A percentile compares a stretch with the other conserved stretches of the same genome.
These are phyloP conservation scores for Diadegma fenestrale DNA, from an alignment of 2,888 invertebrate species.

Conservation along the genomic window DNA sequence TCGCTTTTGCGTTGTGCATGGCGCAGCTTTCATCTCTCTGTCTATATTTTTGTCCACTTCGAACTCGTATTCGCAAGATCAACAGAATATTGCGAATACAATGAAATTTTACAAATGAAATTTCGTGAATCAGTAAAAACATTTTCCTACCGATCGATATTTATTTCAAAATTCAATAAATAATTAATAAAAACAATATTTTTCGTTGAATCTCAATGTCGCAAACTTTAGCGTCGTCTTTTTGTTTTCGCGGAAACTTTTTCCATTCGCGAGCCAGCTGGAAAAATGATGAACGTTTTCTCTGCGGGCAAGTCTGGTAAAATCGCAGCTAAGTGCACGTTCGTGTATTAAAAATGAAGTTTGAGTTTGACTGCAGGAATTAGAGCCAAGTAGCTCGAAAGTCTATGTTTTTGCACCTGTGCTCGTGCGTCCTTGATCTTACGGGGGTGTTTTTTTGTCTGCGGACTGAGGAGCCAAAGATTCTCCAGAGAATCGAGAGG, in stretches of 20 bases:
- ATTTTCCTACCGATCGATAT: no score
- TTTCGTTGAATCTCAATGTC: no score
- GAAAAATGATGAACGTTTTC: background rate
- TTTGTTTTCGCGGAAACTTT: background rate
- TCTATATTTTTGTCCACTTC: background rate
- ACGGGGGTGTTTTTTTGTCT: background rate
- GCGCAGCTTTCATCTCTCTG: slow-evolving; percentile 42
- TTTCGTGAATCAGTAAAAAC: no score
- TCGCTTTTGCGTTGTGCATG: slow-evolving; percentile 55
- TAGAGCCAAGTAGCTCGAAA: background rate
- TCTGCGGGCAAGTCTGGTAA: background rate
- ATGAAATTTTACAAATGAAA: no score
- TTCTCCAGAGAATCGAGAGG: background rate
- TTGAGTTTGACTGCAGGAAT: background rate
- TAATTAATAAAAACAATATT: no score
- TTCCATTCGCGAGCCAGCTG: background rate
- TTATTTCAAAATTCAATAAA: no score
- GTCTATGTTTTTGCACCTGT: background rate
- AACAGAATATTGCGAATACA: no score
- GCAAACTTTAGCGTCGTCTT: no score
- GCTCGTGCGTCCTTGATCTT: slow-evolving; percentile 1
- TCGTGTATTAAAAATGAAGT: background rate
- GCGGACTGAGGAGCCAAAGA: slow-evolving; percentile 10
- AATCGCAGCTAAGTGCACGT: background rate
- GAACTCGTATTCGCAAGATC: no score